Base-by-base conservation (phyloP, 2,888 invertebrate genomes). In the Glyphotaelius pellucidus region DNA sequence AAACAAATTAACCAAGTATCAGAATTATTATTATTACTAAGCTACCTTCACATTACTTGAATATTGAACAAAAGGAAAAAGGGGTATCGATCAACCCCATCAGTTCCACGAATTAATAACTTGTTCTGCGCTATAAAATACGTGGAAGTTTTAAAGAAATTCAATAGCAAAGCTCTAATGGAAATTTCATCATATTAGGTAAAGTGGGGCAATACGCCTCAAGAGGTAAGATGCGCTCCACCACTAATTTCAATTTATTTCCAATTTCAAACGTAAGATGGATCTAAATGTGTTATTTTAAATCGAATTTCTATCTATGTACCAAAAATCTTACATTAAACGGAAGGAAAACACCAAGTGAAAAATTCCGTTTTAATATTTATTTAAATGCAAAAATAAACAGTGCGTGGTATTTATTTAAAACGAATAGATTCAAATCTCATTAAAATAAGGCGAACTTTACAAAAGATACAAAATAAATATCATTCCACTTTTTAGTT, bases 121-220 rank as follows among this genome's bases (percentile, higher is more conserved):
- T 67, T 67, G 67, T 67, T 67, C 67, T 67, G 67, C 67, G 67
- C 67, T 67, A 67, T 67, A 67, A 67, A 67, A 67, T 67, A n/a
- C 67, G 67, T 67, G 67, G 67, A 67, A 67, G 25, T 67, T n/a
- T 67, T 25, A 11, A 67, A 25, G 67, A 67, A 67, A 67, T n/a
- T 67, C 25, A 67, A 67, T 67, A 67, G n/a, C 67, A n/a, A 25
- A 25, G 67, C 7, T 67, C 25, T 25, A 67, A 25, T 67, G 25
- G 67, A 67, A 67, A n/a, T n/a, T 25, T 5, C 25, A 9, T n/a
- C 7, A 2, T 25, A 67, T 7, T 7, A 67, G 67, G 67, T 67
- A n/a, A n/a, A 67, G 67, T 67, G 67, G 25, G 67, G n/a, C 25
- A 67, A 67, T 67, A 25, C 25, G n/a, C 25, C 67, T 67, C 67